Evolutionary conservation across 2,797 vertebrate species (phyloP).

Genomic region (Semotilus atromaculatus): DNA sequence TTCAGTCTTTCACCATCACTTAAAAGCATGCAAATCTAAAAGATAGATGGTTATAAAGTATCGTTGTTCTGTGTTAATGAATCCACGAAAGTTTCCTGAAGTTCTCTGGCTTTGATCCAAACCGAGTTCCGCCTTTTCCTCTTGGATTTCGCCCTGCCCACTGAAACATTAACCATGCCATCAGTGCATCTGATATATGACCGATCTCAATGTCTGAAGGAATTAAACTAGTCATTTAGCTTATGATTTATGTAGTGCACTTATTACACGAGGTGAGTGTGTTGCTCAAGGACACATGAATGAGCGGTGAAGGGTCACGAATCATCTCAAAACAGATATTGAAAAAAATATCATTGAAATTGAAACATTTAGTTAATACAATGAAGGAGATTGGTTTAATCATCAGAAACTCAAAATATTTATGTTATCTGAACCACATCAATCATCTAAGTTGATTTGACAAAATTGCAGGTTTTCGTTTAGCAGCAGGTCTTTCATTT

Average conservation of each 20-base stretch:
- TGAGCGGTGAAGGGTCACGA: not conserved
- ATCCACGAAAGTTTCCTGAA: constrained; percentile 90
- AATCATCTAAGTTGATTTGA: no score
- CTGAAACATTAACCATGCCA: not conserved
- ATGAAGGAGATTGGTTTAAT: no score
- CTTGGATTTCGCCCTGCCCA: constrained; percentile 42
- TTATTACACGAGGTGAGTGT: not conserved
- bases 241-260: not conserved
- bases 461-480: not conserved
- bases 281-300: not conserved
- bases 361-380: no score
- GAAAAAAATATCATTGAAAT: no score
- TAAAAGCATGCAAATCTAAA: not conserved
- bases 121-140: constrained; percentile 45
- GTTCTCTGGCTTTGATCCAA: constrained; percentile 69
- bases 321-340: not conserved
- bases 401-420: no score
- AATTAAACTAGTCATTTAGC: not conserved
- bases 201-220: not conserved
- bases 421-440: no score
- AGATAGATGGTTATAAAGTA: not conserved
- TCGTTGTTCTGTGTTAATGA: not conserved
- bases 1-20: not conserved
- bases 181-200: not conserved
- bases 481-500: not conserved